Evolutionary conservation across 2,113 vertebrate genomes (phyloP).

Genomic region (Sylvilagus bachmani): DNA sequence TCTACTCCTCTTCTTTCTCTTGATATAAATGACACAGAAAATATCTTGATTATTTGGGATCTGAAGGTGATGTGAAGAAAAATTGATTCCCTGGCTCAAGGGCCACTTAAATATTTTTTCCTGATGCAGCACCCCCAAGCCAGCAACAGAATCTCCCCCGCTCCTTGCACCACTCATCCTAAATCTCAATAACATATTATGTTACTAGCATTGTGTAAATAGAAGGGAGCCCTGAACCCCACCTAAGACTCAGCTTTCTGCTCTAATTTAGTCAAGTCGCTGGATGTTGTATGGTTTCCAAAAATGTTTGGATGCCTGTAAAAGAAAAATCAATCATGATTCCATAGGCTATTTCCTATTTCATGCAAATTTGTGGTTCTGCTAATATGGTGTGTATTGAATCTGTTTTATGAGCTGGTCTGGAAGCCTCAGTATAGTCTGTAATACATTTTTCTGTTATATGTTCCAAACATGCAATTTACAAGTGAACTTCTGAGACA

Average conservation of each 20-base stretch:
- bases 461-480: conserved; percentile 52
- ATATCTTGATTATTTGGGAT: background rate
- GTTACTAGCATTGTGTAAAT: background rate
- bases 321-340: conserved; percentile 47
- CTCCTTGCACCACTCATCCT: background rate
- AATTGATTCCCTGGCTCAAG: background rate
- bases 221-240: background rate
- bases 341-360: conserved; percentile 51
- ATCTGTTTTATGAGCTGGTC: conserved; percentile 59
- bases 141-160: background rate
- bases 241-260: background rate
- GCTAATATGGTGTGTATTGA: conserved; percentile 27
- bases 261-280: background rate
- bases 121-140: background rate
- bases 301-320: background rate
- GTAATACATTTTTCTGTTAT: conserved; percentile 51
- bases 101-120: background rate
- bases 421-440: conserved; percentile 63
- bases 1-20: background rate
- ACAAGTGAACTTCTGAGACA: conserved; percentile 44
- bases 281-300: conserved; percentile 27
- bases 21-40: background rate
- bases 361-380: conserved; percentile 63
- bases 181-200: background rate
- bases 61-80: background rate